A percentile compares a stretch with the other conserved stretches of the same genome.
These are phyloP conservation scores for Ciconia boyciana DNA, from an alignment of 2,113 vertebrate genomes.

Conservation along the genomic window DNA sequence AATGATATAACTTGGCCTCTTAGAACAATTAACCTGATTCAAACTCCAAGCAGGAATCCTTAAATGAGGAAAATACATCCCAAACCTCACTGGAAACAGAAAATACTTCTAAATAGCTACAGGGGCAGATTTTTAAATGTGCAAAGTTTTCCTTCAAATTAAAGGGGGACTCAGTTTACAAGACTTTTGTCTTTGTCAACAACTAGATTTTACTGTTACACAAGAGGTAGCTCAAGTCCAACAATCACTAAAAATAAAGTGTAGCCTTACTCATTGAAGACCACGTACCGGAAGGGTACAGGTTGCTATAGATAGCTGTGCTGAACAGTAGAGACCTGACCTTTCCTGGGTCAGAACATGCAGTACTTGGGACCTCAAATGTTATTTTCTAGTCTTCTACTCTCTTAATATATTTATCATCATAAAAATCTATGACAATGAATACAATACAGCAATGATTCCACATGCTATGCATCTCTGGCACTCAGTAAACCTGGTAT, in stretches of 20 bases:
- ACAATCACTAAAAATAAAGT: neutral
- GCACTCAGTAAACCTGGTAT: neutral
- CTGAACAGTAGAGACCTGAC: neutral
- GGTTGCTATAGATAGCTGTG: fast-evolving
- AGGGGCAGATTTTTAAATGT: neutral
- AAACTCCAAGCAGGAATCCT: neutral
- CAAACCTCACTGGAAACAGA: neutral
- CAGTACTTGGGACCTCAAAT: neutral
- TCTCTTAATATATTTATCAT: neutral
- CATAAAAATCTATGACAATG: neutral
- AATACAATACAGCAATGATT: neutral
- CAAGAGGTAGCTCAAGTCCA: neutral
- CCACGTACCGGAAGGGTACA: neutral
- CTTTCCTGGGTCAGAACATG: neutral
- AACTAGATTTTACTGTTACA: neutral
- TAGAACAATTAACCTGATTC: neutral
- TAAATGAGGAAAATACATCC: neutral
- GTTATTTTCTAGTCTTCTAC: neutral
- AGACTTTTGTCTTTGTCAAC: neutral
- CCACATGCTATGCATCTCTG: neutral
- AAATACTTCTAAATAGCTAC: neutral
- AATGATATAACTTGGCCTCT: neutral
- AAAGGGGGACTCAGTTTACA: neutral
- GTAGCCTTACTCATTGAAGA: neutral
- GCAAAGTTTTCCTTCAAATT: neutral